Evolutionary conservation across 2,797 vertebrate species (phyloP).

Genomic region (Peromyscus aztecus): DNA sequence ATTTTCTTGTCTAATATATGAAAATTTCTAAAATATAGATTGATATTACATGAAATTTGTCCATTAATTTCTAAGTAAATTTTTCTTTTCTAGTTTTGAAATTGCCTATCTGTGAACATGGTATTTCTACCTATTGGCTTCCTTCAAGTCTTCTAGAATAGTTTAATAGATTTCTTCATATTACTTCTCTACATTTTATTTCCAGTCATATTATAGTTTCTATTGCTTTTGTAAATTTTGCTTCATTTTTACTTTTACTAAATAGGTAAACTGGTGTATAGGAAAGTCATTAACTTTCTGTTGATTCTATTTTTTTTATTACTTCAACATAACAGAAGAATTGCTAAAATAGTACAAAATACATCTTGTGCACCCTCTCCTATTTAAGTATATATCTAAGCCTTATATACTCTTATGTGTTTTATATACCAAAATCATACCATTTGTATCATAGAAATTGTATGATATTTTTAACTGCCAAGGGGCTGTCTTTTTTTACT

Average conservation of each 20-base stretch:
- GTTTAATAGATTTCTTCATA: conserved; percentile 17
- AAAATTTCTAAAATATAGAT: conserved; percentile 28
- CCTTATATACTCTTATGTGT: conserved; percentile 21
- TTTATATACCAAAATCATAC: neutral
- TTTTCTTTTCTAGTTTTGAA: conserved; percentile 30
- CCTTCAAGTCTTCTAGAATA: conserved; percentile 11
- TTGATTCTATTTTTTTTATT: conserved; percentile 37
- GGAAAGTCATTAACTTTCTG: conserved; percentile 12
- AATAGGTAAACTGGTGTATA: conserved; percentile 11
- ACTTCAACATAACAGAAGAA: conserved; percentile 24
- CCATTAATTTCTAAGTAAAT: neutral
- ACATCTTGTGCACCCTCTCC: neutral
- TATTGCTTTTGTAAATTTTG: conserved; percentile 36
- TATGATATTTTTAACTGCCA: conserved; percentile 19
- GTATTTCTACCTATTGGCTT: conserved; percentile 20
- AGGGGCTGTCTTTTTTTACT: neutral
- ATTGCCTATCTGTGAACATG: neutral
- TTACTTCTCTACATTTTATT: neutral
- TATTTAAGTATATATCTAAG: conserved; percentile 30
- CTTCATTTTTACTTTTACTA: conserved; percentile 26
- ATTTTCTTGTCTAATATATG: neutral
- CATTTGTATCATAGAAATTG: conserved; percentile 14
- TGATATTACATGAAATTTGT: neutral
- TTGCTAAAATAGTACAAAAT: conserved; percentile 26
- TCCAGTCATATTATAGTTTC: neutral